Base-by-base conservation (phyloP, 2,797 vertebrate genomes). In the Enteromius viviparus region DNA sequence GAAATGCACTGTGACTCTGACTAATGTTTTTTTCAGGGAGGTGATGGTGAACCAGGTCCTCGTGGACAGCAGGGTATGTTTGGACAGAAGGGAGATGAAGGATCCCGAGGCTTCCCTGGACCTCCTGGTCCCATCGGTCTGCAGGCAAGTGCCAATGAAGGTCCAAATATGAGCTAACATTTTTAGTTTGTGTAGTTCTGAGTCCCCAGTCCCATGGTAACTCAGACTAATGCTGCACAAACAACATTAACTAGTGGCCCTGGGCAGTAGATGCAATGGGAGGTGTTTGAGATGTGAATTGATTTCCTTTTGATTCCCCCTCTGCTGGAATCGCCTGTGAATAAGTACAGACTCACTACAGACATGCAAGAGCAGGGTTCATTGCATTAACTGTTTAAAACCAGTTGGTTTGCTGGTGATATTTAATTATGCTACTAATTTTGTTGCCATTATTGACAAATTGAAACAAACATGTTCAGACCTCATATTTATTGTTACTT, bases 51-150 rank as follows among this genome's bases (percentile, higher is more conserved):
- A 86, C 95, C 98, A 14, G 98, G 98, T 77, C 97, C 98, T 81
- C 94, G 98, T 89, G 98, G 98, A 89, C 98, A 99, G 85, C 98
- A 99, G 93, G 98, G 98, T 17, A 99, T 99, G 98, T 99, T 99
- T 85, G 98, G 98, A 82, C 98, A 99, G 87, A 99, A 99, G 85
- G 98, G 98, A 89, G 98, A 99, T 76, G 98, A 99, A 93, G 98
- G 98, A 21, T 83, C 98, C 68, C 94, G 98, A 93, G 98, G 98
- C 72, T 99, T 99, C 90, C 98, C 97, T 0, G 98, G 98, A 79
- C 98, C 97, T 40, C 97, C 98, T 1, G 98, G 98, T 83, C 98
- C 98, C 86, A 97, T 99, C 70, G 98, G 98, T 76, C 95, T 99
- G 76, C 98, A 99, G 96, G 98, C 99, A 80, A 91, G 94, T 83